Percentiles rank a stretch among this genome's conserved stretches.
Conservation (phyloP, 1,140 invertebrate species). For the Leptopilina clavipes region DNA sequence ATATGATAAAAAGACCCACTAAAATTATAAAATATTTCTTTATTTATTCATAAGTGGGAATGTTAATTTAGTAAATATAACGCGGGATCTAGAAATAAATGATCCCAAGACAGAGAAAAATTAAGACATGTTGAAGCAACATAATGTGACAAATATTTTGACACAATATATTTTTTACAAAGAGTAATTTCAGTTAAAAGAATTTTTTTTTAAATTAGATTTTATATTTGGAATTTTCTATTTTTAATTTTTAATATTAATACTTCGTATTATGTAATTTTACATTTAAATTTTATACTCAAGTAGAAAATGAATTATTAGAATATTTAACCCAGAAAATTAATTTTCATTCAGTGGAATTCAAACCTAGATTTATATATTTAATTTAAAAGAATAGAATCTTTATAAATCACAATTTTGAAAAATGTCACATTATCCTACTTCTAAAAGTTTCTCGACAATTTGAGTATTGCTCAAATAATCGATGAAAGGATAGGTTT, state of each 20-base stretch:
- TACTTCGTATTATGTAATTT: too few species aligned
- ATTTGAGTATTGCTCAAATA: slow-evolving; percentile 51
- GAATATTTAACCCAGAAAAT: neutral
- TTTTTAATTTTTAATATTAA: too few species aligned
- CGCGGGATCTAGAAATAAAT: slow-evolving; percentile 70
- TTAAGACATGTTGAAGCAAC: slow-evolving; percentile 70
- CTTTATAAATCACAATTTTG: slow-evolving; percentile 26
- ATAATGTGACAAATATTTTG: slow-evolving; percentile 60
- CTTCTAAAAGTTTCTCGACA: slow-evolving; percentile 51
- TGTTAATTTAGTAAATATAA: slow-evolving; percentile 52
- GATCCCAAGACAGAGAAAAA: slow-evolving; percentile 71
- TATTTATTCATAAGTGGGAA: slow-evolving; percentile 61
- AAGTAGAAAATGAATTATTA: neutral
- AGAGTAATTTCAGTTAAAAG: neutral
- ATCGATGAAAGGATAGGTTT: slow-evolving; percentile 43
- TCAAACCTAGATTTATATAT: too few species aligned
- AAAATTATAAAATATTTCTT: slow-evolving; percentile 60
- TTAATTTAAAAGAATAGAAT: neutral
- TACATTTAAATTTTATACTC: neutral
- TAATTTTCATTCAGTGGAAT: too few species aligned
- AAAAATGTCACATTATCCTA: slow-evolving; percentile 64
- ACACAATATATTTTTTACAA: too few species aligned
- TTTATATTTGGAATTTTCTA: neutral
- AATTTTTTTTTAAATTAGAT: neutral
- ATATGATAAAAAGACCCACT: slow-evolving; percentile 53